A percentile compares a stretch with the other conserved stretches of the same genome.
These are phyloP conservation scores for Aproaerema taeniolella DNA, from an alignment of 2,888 invertebrate species.

Conservation along the genomic window DNA sequence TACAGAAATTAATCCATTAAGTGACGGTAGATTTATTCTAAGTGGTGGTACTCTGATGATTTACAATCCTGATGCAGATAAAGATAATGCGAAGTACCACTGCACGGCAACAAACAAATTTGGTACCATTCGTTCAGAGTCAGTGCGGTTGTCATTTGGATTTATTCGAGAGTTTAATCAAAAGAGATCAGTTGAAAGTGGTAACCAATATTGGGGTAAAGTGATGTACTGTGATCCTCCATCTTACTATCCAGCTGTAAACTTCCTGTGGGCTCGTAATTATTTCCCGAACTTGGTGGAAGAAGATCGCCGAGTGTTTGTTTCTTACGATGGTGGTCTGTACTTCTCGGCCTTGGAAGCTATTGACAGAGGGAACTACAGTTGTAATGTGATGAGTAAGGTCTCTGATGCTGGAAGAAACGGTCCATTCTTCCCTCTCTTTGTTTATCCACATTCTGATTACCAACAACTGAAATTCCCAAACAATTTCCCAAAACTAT, in stretches of 20 bases:
- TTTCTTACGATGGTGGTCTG: slow-evolving; percentile 94
- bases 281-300: slow-evolving; percentile 95
- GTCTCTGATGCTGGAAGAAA: slow-evolving; percentile 92
- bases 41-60: slow-evolving; percentile 96
- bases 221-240: slow-evolving; percentile 95
- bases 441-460: slow-evolving; percentile 90
- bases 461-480: slow-evolving; percentile 95
- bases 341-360: slow-evolving; percentile 96
- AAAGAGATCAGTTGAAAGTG: slow-evolving; percentile 88
- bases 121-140: slow-evolving; percentile 93
- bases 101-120: slow-evolving; percentile 94
- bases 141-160: slow-evolving; percentile 92
- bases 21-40: slow-evolving; percentile 86
- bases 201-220: slow-evolving; percentile 96
- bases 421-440: slow-evolving; percentile 91
- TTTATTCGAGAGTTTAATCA: slow-evolving; percentile 93
- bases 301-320: slow-evolving; percentile 94
- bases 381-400: slow-evolving; percentile 92
- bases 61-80: slow-evolving; percentile 86
- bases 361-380: slow-evolving; percentile 93
- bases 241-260: slow-evolving; percentile 91
- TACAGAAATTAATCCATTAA: slow-evolving; percentile 85
- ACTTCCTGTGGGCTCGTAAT: slow-evolving; percentile 94
- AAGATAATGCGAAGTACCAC: slow-evolving; percentile 92
- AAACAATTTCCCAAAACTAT: slow-evolving; percentile 96